These are phyloP conservation scores for Dinoponera quadriceps DNA, from an alignment of 1,140 invertebrate species.

Conservation along the genomic window DNA sequence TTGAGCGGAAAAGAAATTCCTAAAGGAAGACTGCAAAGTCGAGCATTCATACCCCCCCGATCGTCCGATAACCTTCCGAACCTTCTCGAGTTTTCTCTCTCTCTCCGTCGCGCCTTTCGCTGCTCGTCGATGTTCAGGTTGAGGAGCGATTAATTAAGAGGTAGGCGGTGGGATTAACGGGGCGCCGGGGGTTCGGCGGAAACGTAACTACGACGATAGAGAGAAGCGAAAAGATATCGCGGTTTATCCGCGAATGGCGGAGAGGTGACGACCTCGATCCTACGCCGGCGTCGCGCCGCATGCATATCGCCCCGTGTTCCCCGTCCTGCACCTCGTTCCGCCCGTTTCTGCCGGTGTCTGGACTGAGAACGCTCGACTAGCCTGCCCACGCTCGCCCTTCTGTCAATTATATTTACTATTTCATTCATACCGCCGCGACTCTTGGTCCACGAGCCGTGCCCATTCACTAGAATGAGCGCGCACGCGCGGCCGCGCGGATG, in stretches of 20 bases:
- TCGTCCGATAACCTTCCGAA: no score
- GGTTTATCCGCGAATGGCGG: slow-evolving; percentile 77
- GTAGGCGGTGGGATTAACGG: slow-evolving; percentile 15
- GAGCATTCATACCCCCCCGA: no score
- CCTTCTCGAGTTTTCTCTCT: no score
- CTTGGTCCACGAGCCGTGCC: slow-evolving; percentile 78
- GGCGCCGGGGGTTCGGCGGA: slow-evolving; percentile 8
- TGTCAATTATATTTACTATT: slow-evolving; percentile 85
- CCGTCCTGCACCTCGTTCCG: slow-evolving; percentile 75
- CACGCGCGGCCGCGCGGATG: slow-evolving; percentile 69
- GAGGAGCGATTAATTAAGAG: slow-evolving; percentile 6
- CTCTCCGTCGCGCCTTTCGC: no score
- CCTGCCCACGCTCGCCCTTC: slow-evolving; percentile 83
- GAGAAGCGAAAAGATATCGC: slow-evolving; percentile 53
- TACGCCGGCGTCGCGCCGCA: slow-evolving; percentile 66
- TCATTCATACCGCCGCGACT: slow-evolving; percentile 81
- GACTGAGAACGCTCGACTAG: slow-evolving; percentile 78
- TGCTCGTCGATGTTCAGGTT: no score
- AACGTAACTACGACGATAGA: slow-evolving; percentile 21
- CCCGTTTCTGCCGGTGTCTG: slow-evolving; percentile 77
- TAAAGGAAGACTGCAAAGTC: no score
- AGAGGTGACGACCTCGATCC: slow-evolving; percentile 84
- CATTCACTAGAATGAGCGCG: slow-evolving; percentile 79
- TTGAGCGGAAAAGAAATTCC: no score
- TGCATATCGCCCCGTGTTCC: slow-evolving; percentile 72